Evolutionary conservation across 2,888 invertebrate genomes (phyloP).

Genomic region (Heliconius aoede): DNA sequence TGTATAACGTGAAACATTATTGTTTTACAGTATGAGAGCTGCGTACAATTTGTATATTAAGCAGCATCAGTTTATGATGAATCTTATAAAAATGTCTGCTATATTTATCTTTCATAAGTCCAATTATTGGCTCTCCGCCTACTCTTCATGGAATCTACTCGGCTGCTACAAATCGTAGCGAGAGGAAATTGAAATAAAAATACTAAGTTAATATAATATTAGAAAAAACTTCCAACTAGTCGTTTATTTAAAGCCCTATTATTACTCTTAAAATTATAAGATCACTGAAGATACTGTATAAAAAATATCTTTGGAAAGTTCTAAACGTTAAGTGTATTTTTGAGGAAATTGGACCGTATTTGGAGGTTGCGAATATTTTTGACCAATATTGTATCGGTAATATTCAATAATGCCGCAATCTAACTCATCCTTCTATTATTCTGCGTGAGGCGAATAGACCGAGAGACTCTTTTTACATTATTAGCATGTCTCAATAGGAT

Average conservation of each 20-base stretch:
- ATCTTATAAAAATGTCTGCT: constrained; percentile 29
- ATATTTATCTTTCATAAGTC: constrained; percentile 45
- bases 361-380: too few species aligned
- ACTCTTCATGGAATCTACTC: constrained; percentile 34
- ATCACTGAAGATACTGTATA: too few species aligned
- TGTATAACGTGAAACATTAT: not conserved
- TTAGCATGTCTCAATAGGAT: not conserved
- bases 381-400: not conserved
- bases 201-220: constrained; percentile 33
- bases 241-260: not conserved
- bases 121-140: constrained; percentile 44
- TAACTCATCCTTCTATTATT: not conserved
- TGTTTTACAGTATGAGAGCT: not conserved
- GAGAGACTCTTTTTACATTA: not conserved
- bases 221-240: constrained; percentile 10
- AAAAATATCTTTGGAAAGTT: too few species aligned
- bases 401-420: not conserved
- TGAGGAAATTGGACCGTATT: too few species aligned
- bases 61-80: not conserved
- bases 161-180: constrained; percentile 36
- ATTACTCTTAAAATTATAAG: too few species aligned
- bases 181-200: constrained; percentile 37
- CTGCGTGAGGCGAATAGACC: not conserved
- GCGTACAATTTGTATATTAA: constrained; percentile 24
- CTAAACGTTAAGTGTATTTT: not conserved